Evolutionary conservation across 2,797 vertebrate genomes (phyloP).

Genomic region (Vespertilio murinus): DNA sequence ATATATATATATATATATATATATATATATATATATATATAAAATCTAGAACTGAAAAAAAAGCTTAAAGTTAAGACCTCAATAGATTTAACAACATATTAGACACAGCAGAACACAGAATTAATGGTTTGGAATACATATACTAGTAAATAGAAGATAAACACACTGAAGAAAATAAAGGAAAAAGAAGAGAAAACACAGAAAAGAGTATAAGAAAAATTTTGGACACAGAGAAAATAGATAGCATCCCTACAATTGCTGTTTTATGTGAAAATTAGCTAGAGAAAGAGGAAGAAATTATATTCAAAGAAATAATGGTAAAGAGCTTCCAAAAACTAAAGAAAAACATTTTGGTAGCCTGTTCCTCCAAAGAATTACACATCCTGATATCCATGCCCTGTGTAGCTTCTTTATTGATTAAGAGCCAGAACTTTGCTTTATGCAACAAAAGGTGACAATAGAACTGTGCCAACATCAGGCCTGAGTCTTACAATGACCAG

Average conservation of each 20-base stretch:
- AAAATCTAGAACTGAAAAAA: neutral
- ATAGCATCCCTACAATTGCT: neutral
- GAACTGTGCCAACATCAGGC: too few relatives aligned
- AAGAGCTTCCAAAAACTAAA: neutral
- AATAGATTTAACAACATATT: neutral
- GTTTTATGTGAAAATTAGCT: neutral
- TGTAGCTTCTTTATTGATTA: neutral
- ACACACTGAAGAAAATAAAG: neutral
- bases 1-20: neutral
- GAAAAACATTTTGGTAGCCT: neutral
- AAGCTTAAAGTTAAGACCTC: neutral
- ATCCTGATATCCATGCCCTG: neutral
- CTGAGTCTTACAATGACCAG: neutral
- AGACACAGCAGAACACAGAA: neutral
- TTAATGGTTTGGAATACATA: neutral
- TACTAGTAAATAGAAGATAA: neutral
- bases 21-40: neutral
- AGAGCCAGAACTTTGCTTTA: neutral
- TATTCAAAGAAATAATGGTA: neutral
- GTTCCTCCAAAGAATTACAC: neutral
- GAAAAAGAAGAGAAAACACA: neutral
- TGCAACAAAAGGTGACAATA: neutral
- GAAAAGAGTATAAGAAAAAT: neutral
- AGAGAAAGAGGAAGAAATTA: neutral
- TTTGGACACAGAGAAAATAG: neutral